A percentile compares a stretch with the other conserved stretches of the same genome.
These are phyloP conservation scores for Cydia splendana DNA, from an alignment of 1,140 invertebrate species.

Conservation along the genomic window DNA sequence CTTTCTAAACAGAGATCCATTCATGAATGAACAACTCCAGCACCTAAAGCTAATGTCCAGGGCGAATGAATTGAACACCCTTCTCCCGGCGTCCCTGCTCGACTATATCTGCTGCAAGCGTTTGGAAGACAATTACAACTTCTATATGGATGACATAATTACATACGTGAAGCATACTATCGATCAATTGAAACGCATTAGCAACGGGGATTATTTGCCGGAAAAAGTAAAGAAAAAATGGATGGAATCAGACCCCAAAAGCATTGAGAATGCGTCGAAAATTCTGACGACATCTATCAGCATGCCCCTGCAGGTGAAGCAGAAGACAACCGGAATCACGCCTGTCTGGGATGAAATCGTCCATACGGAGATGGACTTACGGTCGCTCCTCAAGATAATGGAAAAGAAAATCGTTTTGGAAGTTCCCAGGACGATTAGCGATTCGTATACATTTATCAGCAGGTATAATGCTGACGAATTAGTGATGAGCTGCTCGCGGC, in stretches of 20 bases:
- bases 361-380: constrained; percentile 66
- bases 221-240: constrained; percentile 69
- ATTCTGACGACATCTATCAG: constrained; percentile 56
- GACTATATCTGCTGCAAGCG: constrained; percentile 69
- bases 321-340: constrained; percentile 41
- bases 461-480: constrained; percentile 55
- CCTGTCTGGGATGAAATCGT: constrained; percentile 63
- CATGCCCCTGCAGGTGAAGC: constrained; percentile 54
- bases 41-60: constrained; percentile 48
- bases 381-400: constrained; percentile 62
- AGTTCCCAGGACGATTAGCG: constrained; percentile 62
- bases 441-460: constrained; percentile 56
- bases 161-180: constrained; percentile 67
- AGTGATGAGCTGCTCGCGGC: constrained; percentile 54
- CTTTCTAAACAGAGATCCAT: constrained; percentile 56
- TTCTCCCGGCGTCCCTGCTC: constrained; percentile 59
- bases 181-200: constrained; percentile 70
- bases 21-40: constrained; percentile 59
- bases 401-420: constrained; percentile 67
- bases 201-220: constrained; percentile 74
- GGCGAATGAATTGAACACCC: constrained; percentile 40
- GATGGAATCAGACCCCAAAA: constrained; percentile 43
- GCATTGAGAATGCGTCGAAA: constrained; percentile 40
- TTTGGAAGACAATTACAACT: constrained; percentile 64
- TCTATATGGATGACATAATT: constrained; percentile 74